These are phyloP conservation scores for Steinernema carpocapsae DNA, from an alignment of 2,888 invertebrate species.

Conservation along the genomic window DNA sequence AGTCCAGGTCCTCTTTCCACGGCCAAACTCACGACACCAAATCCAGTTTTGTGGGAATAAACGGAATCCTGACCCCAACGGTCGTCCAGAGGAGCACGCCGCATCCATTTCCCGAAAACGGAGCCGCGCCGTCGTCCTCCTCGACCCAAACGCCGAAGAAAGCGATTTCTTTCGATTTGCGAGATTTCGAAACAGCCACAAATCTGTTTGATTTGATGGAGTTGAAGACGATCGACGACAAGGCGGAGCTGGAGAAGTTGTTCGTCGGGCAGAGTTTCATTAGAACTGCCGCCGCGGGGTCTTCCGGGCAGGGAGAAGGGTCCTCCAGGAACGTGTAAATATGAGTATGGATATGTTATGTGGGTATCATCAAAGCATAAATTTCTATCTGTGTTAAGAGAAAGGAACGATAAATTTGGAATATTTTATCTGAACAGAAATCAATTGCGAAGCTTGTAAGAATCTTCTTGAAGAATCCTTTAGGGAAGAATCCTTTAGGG, in stretches of 20 bases:
- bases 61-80: slow-evolving; percentile 10
- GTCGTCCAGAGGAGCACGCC: slow-evolving; percentile 1
- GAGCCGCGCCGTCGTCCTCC: not conserved
- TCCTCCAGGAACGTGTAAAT: no score
- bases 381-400: no score
- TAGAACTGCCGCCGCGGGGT: not conserved
- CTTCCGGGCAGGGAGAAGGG: no score
- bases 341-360: no score
- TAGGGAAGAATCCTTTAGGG: no score
- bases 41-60: not conserved
- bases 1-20: slow-evolving; percentile 12
- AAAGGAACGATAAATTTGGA: no score
- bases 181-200: slow-evolving; percentile 54
- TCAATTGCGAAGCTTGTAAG: no score
- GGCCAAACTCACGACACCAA: not conserved
- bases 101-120: not conserved
- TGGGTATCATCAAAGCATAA: no score
- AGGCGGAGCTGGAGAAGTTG: slow-evolving; percentile 45
- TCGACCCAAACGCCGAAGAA: not conserved
- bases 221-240: slow-evolving; percentile 58
- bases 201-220: slow-evolving; percentile 63
- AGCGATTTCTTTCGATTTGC: slow-evolving; percentile 40
- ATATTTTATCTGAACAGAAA: no score
- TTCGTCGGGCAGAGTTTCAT: not conserved
- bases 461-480: no score